A percentile compares a stretch with the other conserved stretches of the same genome.
Conservation (phyloP, 2,888 invertebrate species). For the Harpalus rubripes region DNA sequence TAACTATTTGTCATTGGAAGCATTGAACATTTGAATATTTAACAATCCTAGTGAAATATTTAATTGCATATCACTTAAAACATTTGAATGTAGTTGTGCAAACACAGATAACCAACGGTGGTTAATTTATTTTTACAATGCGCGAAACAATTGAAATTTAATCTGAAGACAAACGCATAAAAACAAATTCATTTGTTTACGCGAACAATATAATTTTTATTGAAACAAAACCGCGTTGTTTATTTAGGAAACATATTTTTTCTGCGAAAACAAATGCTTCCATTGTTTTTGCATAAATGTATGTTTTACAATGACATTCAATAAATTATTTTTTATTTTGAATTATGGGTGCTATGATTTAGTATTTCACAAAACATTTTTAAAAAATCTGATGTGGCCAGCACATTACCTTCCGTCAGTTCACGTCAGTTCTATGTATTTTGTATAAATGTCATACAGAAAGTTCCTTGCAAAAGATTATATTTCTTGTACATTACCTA, state of each 20-base stretch:
- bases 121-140: slow-evolving; percentile 17
- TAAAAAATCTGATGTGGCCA: too few relatives aligned
- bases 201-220: slow-evolving; percentile 25
- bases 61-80: neutral
- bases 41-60: neutral
- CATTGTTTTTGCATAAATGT: slow-evolving; percentile 24
- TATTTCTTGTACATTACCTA: too few relatives aligned
- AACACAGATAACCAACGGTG: neutral
- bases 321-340: slow-evolving; percentile 2
- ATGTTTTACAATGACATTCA: slow-evolving; percentile 10
- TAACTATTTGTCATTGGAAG: neutral
- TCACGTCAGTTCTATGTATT: too few relatives aligned
- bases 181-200: slow-evolving; percentile 35
- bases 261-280: slow-evolving; percentile 4
- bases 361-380: neutral
- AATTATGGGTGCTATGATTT: neutral
- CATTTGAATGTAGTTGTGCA: neutral
- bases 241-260: slow-evolving; percentile 17
- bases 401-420: too few relatives aligned
- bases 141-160: slow-evolving; percentile 19
- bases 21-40: neutral
- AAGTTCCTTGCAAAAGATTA: too few relatives aligned
- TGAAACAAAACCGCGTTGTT: slow-evolving; percentile 10
- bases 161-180: slow-evolving; percentile 23
- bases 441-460: too few relatives aligned